Evolutionary conservation across 1,140 invertebrate genomes (phyloP).

Genomic region (Caerostris darwini): DNA sequence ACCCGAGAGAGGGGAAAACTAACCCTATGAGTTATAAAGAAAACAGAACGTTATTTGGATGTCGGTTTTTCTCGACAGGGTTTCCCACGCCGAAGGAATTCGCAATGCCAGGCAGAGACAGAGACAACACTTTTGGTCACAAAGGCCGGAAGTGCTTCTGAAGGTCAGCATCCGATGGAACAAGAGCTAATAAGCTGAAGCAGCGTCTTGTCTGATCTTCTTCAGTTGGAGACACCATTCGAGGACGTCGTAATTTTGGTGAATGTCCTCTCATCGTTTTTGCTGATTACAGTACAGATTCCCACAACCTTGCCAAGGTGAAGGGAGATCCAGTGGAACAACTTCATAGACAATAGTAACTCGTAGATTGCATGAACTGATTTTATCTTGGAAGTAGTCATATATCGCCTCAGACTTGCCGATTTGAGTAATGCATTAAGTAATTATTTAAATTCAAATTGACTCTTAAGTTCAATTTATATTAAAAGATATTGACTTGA

Average conservation of each 20-base stretch:
- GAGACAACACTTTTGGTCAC: neutral
- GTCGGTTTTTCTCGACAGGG: constrained; percentile 38
- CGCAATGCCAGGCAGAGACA: neutral
- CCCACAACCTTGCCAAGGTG: neutral
- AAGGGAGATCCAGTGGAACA: neutral
- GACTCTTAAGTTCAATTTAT: too few species aligned
- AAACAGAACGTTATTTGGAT: constrained; percentile 40
- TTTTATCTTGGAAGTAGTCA: too few species aligned
- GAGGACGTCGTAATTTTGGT: constrained; percentile 26
- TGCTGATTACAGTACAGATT: neutral
- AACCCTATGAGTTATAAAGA: constrained; percentile 64
- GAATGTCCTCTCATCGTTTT: neutral
- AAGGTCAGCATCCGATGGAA: constrained; percentile 43
- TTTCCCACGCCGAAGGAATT: constrained; percentile 46
- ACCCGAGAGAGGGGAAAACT: constrained; percentile 43
- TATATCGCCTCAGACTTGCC: too few species aligned
- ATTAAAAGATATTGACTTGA: too few species aligned
- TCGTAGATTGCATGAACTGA: too few species aligned
- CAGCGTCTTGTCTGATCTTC: constrained; percentile 37
- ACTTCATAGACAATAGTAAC: neutral
- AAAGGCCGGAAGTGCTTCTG: constrained; percentile 63
- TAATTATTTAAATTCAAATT: too few species aligned
- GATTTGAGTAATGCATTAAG: too few species aligned
- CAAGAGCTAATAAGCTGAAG: constrained; percentile 46
- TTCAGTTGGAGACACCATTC: neutral